These are phyloP conservation scores for Heliconius himera DNA, from an alignment of 1,140 invertebrate species.

Conservation along the genomic window DNA sequence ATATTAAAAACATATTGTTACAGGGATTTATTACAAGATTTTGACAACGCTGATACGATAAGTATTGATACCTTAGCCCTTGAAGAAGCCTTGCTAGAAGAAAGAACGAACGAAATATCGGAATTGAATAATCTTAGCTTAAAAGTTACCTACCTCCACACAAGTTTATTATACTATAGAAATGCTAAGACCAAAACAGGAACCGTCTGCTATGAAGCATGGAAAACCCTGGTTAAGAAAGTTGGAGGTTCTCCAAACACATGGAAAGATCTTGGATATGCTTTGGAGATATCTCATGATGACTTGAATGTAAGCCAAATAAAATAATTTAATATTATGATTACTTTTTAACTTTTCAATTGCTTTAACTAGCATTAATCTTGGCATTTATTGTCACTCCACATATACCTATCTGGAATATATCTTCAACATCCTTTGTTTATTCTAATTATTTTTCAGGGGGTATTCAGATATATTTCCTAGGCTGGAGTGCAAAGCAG, in stretches of 20 bases:
- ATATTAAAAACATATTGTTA: slow-evolving; percentile 33
- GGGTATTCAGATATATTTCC: too few species aligned
- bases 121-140: slow-evolving; percentile 63
- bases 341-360: too few species aligned
- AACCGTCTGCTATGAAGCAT: slow-evolving; percentile 62
- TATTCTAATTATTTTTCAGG: too few species aligned
- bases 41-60: slow-evolving; percentile 67
- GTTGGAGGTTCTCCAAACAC: slow-evolving; percentile 65
- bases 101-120: slow-evolving; percentile 61
- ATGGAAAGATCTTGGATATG: slow-evolving; percentile 66
- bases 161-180: slow-evolving; percentile 72
- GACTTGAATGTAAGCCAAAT: slow-evolving; percentile 69
- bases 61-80: slow-evolving; percentile 68
- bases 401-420: too few species aligned
- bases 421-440: too few species aligned
- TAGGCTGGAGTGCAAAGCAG: too few species aligned
- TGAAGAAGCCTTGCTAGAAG: slow-evolving; percentile 60
- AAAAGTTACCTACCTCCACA: slow-evolving; percentile 69
- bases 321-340: background rate
- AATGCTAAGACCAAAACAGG: slow-evolving; percentile 66
- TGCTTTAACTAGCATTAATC: too few species aligned
- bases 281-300: slow-evolving; percentile 57
- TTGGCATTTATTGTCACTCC: background rate
- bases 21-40: slow-evolving; percentile 59
- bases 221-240: slow-evolving; percentile 65